These are phyloP conservation scores for Meles meles DNA, from an alignment of 2,113 vertebrate species.

Conservation along the genomic window DNA sequence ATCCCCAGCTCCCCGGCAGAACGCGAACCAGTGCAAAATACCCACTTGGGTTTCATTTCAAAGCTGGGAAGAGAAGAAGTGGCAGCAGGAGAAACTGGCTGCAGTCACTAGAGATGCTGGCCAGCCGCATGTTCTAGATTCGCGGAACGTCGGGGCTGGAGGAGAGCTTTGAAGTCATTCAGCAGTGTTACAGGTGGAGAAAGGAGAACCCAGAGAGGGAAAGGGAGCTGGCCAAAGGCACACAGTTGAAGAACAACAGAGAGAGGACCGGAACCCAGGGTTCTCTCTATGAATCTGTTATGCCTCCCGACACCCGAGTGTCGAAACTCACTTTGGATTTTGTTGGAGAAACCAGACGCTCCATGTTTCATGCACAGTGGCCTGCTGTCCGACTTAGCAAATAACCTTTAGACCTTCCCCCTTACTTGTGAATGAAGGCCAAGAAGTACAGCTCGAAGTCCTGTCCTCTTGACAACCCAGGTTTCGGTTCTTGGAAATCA, in stretches of 20 bases:
- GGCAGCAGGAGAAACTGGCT: neutral
- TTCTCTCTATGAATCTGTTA: neutral
- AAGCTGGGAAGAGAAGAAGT: neutral
- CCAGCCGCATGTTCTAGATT: neutral
- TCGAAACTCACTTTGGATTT: neutral
- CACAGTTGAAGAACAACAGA: neutral
- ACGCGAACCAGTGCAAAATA: accelerated
- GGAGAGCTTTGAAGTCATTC: neutral
- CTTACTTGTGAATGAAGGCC: neutral
- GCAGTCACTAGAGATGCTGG: neutral
- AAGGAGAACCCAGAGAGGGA: neutral
- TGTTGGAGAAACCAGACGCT: neutral
- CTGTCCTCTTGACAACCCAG: neutral
- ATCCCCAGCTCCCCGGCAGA: neutral
- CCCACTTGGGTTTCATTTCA: neutral
- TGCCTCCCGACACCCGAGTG: neutral
- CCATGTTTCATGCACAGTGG: accelerated
- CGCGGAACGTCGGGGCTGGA: neutral
- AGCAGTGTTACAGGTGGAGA: neutral
- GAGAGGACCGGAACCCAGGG: neutral
- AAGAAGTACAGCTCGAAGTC: neutral
- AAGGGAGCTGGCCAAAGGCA: neutral
- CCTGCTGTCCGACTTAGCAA: neutral
- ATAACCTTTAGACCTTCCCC: neutral
- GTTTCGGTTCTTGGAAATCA: neutral